Conservation (phyloP, 2,888 invertebrate species). For the Phasia obesa region DNA sequence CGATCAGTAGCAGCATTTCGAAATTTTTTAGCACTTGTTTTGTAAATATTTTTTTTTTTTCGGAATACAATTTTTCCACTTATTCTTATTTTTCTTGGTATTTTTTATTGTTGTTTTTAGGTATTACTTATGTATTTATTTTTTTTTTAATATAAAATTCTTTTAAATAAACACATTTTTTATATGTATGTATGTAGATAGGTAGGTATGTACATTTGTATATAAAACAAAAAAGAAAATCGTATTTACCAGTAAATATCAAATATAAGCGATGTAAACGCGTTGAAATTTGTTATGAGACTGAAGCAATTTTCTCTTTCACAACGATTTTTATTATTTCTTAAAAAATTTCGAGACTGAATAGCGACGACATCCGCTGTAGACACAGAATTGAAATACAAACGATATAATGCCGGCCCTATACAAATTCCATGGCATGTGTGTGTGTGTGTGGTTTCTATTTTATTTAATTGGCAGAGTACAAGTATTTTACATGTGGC, state of each 20-base stretch:
- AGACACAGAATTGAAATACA: constrained; percentile 32
- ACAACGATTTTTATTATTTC: constrained; percentile 73
- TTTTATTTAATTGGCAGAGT: background rate
- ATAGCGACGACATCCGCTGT: background rate
- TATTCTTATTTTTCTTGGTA: constrained; percentile 8
- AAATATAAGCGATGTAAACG: constrained; percentile 61
- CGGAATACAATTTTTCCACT: background rate
- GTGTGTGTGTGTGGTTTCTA: background rate
- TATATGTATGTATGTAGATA: constrained; percentile 33
- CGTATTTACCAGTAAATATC: constrained; percentile 73
- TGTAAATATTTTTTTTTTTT: constrained; percentile 20
- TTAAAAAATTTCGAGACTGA: constrained; percentile 22
- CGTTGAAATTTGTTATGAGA: constrained; percentile 73
- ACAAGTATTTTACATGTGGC: background rate
- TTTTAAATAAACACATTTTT: constrained; percentile 15
- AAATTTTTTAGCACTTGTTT: constrained; percentile 39
- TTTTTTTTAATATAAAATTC: background rate
- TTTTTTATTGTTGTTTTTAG: constrained; percentile 13
- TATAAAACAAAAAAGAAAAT: constrained; percentile 44
- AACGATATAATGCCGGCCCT: constrained; percentile 55
- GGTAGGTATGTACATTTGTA: constrained; percentile 5
- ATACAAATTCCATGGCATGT: constrained; percentile 19
- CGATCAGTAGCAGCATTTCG: constrained; percentile 25
- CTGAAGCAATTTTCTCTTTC: constrained; percentile 73
- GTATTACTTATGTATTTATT: background rate